These are phyloP conservation scores for Lepus oiostolus DNA, from an alignment of 2,797 vertebrate genomes.

Conservation along the genomic window DNA sequence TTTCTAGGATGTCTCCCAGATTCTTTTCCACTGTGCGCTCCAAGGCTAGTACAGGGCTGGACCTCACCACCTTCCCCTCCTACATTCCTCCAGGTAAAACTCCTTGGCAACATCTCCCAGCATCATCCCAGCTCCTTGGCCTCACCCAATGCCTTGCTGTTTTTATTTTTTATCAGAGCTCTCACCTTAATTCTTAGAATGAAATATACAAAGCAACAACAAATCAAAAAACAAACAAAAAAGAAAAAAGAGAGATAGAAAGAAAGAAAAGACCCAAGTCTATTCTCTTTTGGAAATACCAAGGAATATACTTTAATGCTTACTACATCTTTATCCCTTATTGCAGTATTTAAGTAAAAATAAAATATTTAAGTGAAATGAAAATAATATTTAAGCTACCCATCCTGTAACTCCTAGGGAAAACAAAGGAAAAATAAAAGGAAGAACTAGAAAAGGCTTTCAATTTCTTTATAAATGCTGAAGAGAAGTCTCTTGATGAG, in stretches of 20 bases:
- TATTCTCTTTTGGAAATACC: constrained; percentile 50
- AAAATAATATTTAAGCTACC: constrained; percentile 1
- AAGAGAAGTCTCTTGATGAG: not conserved
- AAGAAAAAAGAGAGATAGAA: no score
- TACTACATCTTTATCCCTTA: not conserved
- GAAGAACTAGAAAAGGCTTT: not conserved
- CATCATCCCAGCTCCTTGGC: not conserved
- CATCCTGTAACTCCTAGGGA: constrained; percentile 2
- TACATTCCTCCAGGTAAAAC: not conserved
- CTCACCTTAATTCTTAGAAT: constrained; percentile 1
- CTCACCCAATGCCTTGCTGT: not conserved
- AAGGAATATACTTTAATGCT: not conserved
- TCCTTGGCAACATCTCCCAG: not conserved
- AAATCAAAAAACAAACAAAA: no score
- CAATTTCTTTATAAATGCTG: not conserved
- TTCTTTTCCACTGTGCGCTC: not conserved
- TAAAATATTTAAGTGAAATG: constrained; percentile 6
- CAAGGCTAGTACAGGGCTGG: not conserved
- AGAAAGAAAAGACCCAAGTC: not conserved
- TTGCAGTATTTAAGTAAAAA: constrained; percentile 11
- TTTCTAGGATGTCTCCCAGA: constrained; percentile 4
- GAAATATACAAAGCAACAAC: not conserved
- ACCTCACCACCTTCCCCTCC: not conserved
- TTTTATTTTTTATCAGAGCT: not conserved
- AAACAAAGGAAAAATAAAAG: not conserved